Conservation (phyloP, 2,113 vertebrate genomes). For the Esox niger region DNA sequence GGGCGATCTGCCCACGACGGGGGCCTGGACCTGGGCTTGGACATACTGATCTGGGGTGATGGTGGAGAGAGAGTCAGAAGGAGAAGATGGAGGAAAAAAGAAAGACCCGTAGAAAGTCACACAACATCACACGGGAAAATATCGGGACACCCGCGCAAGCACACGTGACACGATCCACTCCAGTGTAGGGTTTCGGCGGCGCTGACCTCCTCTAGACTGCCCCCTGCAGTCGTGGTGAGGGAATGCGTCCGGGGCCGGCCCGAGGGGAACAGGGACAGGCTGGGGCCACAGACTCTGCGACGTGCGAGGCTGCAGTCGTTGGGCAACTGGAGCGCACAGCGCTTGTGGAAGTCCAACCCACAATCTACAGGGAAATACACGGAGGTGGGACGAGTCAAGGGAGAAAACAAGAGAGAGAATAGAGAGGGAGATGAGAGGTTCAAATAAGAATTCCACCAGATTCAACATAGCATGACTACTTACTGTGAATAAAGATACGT, state of each 20-base stretch:
- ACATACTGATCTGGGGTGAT: constrained; percentile 71
- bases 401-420: background rate
- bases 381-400: background rate
- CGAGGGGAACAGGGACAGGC: constrained; percentile 76
- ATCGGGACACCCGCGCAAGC: no score
- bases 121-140: no score
- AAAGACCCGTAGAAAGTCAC: background rate
- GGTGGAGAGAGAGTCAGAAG: background rate
- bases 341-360: constrained; percentile 86
- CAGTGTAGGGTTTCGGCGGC: no score
- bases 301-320: constrained; percentile 78
- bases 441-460: background rate
- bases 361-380: constrained; percentile 69
- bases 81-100: background rate
- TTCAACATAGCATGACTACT: background rate
- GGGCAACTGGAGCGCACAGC: constrained; percentile 79
- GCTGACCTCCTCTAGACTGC: constrained; percentile 73
- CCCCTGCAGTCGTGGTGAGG: constrained; percentile 66
- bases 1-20: constrained; percentile 72
- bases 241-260: constrained; percentile 63
- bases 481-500: background rate
- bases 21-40: constrained; percentile 56
- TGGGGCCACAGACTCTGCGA: constrained; percentile 76
- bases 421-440: background rate
- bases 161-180: no score